Conservation (phyloP, 2,888 invertebrate species). For the Stenodema calcarata region DNA sequence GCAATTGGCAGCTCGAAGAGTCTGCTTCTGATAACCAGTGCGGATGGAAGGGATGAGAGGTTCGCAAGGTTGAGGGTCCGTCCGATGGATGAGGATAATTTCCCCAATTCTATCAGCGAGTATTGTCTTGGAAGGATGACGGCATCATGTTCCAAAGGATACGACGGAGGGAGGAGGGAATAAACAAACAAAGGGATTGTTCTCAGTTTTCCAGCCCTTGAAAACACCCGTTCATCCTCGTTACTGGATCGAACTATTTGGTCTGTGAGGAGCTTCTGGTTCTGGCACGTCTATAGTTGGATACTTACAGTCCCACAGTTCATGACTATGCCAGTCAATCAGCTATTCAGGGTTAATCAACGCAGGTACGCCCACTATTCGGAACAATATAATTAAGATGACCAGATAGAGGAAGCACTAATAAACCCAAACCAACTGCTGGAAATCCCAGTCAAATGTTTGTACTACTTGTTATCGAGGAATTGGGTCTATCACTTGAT, state of each 20-base stretch:
- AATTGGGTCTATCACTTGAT: no score
- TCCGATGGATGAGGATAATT: not conserved
- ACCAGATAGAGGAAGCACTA: no score
- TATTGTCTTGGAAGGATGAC: not conserved
- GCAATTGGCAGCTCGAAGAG: no score
- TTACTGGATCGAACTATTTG: not conserved
- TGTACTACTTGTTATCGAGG: no score
- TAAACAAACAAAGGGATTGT: not conserved
- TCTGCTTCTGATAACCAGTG: no score
- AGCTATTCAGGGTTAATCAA: not conserved
- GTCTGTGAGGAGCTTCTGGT: not conserved
- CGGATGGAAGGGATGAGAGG: not conserved
- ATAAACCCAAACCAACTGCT: no score
- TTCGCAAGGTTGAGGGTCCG: not conserved
- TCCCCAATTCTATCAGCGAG: not conserved
- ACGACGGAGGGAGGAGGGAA: not conserved
- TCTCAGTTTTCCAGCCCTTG: not conserved
- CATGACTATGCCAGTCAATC: not conserved
- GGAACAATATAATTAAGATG: no score
- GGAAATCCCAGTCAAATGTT: no score
- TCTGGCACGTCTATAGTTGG: not conserved
- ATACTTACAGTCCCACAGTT: not conserved
- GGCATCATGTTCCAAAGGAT: not conserved
- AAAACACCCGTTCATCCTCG: not conserved
- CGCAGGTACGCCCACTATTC: no score